These are phyloP conservation scores for Cyprinus carpio DNA, from an alignment of 2,113 vertebrate genomes.

Conservation along the genomic window DNA sequence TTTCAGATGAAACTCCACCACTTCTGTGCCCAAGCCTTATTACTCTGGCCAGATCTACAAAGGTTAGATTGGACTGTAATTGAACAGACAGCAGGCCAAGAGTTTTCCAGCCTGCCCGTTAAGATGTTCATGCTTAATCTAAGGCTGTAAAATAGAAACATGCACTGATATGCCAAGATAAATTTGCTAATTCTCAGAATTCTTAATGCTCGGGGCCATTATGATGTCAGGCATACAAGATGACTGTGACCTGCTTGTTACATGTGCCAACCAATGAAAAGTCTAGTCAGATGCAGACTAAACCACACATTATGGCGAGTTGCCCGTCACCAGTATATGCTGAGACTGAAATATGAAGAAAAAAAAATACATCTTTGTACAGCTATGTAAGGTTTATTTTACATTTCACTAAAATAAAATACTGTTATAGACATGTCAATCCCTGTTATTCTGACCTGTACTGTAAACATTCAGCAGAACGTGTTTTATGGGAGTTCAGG, in stretches of 20 bases:
- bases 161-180: slow-evolving; percentile 18
- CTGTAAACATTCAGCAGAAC: slow-evolving; percentile 30
- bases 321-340: not conserved
- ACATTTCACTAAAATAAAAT: not conserved
- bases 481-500: not conserved
- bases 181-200: slow-evolving; percentile 2
- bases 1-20: slow-evolving; percentile 73
- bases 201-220: not conserved
- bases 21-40: slow-evolving; percentile 42
- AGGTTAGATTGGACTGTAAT: not conserved
- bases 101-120: not conserved
- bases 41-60: not conserved
- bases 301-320: not conserved
- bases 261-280: not conserved
- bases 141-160: slow-evolving; percentile 17
- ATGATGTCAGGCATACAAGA: not conserved
- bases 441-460: not conserved
- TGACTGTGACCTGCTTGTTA: not conserved
- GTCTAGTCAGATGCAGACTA: no score
- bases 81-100: not conserved
- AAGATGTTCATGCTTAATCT: slow-evolving; percentile 4
- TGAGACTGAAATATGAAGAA: not conserved
- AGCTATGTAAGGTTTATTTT: not conserved
- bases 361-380: not conserved
- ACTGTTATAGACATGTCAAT: not conserved